These are phyloP conservation scores for Malurus splendens DNA, from an alignment of 2,797 vertebrate genomes.

Conservation along the genomic window DNA sequence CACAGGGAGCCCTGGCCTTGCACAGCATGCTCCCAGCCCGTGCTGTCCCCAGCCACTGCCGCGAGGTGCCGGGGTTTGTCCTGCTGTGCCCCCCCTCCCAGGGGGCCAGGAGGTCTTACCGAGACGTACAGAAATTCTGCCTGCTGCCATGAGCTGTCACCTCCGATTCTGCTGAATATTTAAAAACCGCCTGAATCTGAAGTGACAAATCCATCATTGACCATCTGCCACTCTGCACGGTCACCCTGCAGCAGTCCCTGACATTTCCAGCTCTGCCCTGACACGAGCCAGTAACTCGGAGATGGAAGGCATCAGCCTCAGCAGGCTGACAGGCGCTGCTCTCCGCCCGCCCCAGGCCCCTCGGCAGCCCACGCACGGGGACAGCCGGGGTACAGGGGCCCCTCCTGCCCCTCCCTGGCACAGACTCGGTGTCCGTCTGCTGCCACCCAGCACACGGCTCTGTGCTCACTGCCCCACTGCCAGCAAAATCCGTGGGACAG, in stretches of 20 bases:
- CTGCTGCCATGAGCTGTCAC: slow-evolving; percentile 56
- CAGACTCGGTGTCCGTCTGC: neutral
- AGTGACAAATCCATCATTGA: slow-evolving; percentile 63
- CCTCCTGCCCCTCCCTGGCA: neutral
- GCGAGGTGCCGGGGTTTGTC: neutral
- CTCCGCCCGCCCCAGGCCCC: neutral
- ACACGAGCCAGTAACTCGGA: slow-evolving; percentile 29
- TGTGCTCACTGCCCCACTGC: fast-evolving
- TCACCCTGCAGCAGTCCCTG: slow-evolving; percentile 59
- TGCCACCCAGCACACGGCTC: fast-evolving
- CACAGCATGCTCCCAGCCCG: fast-evolving
- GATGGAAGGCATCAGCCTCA: slow-evolving; percentile 33
- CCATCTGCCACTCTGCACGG: slow-evolving; percentile 61
- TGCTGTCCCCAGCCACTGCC: neutral
- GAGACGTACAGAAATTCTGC: slow-evolving; percentile 23
- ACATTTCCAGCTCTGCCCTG: slow-evolving; percentile 57
- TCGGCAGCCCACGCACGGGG: neutral
- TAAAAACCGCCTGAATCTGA: slow-evolving; percentile 43
- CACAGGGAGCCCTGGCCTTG: neutral
- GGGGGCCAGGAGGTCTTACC: neutral
- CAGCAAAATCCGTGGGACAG: neutral
- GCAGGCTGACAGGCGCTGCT: slow-evolving; percentile 22
- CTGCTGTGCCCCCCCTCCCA: neutral
- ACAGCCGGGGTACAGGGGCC: neutral
- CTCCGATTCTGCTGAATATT: slow-evolving; percentile 55